Evolutionary conservation across 1,140 invertebrate genomes (phyloP), one percentile per base, ranked within the genome.

Genomic region (Anagrus nilaparvatae): DNA sequence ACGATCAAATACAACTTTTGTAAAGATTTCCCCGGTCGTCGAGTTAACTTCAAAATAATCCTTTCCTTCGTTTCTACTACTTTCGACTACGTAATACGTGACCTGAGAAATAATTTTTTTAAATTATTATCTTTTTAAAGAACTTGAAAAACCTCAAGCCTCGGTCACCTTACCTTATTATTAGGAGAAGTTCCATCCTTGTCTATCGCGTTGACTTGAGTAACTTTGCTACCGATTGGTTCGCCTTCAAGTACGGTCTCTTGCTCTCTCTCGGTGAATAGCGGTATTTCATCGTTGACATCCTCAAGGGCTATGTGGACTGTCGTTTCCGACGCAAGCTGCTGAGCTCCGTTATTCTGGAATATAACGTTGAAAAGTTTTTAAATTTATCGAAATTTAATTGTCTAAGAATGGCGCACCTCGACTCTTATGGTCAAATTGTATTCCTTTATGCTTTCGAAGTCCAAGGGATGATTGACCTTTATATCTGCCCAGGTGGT

Each of bases 271-370:
- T 94, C 88, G 44, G 87, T 92, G 67, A 95, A 96, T 44, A 94
- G 70, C 6, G 90, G 91, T 60, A 96, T 95, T 69, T 96, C 91
- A 66, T 96, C 92, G 67, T 96, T 96, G 31, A 95, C 91, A 67
- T 96, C 92, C 68, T 94, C 87, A 31, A 97, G 69, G 73, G 89
- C 82, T 55, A 96, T 92, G 69, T 83, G 86, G 42, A 94, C 87
- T 24, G 89, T 94, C 4, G 89, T 86, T 72, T 95, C 90, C 21
- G 88, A 91, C 29, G 90, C 91, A 49, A 95, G 72, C 71, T 95
- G 90, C 60, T 94, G 90, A 31, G 87, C 87, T 43, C 90, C 90
- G 68, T 95, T 94, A 68, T 96, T 95, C 89, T 94, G 54, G 19
- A 60, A 57, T 25, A 51, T 19, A 48, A 18, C 30, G 18, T 41